Conservation (phyloP, 2,113 vertebrate species). For the Vulpes lagopus region DNA sequence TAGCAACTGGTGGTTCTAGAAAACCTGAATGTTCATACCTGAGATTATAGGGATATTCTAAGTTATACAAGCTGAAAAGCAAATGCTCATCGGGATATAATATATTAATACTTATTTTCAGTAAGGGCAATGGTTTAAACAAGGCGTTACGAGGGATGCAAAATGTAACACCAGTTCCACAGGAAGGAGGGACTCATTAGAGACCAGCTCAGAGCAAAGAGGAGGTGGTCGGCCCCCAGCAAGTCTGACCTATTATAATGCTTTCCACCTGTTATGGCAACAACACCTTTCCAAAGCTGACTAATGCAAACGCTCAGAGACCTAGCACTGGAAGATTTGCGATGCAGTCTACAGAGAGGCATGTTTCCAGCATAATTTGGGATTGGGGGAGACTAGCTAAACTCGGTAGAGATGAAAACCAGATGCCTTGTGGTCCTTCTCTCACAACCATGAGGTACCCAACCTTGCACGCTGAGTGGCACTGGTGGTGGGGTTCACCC, state of each 20-base stretch:
- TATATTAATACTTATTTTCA: background rate
- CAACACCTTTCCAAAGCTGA: background rate
- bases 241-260: background rate
- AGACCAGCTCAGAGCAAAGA: background rate
- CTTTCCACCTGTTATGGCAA: background rate
- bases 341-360: background rate
- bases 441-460: background rate
- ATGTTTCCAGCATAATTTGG: background rate
- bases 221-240: background rate
- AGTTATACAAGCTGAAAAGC: background rate
- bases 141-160: background rate
- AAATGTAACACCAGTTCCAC: background rate
- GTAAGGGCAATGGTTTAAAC: background rate
- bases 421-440: background rate
- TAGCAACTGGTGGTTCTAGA: background rate
- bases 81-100: background rate
- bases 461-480: background rate
- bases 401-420: slow-evolving; percentile 26
- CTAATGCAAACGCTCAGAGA: background rate
- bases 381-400: background rate
- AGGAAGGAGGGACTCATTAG: background rate
- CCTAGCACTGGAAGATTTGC: background rate
- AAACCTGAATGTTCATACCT: background rate
- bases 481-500: background rate
- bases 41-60: background rate